These are phyloP conservation scores for Drosophila formosana DNA, from an alignment of 2,888 invertebrate genomes.

Conservation along the genomic window DNA sequence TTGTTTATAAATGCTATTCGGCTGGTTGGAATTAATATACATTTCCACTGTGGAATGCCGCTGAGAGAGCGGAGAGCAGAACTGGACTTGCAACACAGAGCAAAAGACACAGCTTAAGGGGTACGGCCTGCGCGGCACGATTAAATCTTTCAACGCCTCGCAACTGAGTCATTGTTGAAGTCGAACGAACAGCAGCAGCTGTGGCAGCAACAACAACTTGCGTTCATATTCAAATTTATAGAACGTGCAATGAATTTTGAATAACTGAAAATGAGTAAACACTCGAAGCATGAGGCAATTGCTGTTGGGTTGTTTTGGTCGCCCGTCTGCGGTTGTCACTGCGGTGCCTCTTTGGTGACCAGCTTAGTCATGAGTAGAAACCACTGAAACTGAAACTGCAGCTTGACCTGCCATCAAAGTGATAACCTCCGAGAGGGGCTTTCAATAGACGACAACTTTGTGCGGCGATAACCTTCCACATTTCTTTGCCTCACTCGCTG, in stretches of 20 bases:
- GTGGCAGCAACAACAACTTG: conserved; percentile 34
- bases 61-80: conserved; percentile 15
- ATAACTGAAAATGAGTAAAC: conserved; percentile 74
- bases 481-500: conserved; percentile 15
- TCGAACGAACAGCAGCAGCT: conserved; percentile 56
- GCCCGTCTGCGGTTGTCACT: conserved; percentile 9
- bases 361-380: conserved; percentile 72
- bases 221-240: conserved; percentile 81
- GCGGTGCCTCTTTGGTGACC: conserved; percentile 48
- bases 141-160: conserved; percentile 80
- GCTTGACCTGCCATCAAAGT: conserved; percentile 65
- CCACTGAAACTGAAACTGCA: conserved; percentile 33
- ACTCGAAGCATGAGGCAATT: conserved; percentile 58
- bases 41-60: conserved; percentile 8
- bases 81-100: conserved; percentile 51
- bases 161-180: conserved; percentile 75
- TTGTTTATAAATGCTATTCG: conserved; percentile 38
- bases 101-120: conserved; percentile 38
- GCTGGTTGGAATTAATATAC: background rate
- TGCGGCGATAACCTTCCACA: conserved; percentile 63
- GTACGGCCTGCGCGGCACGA: conserved; percentile 60
- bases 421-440: conserved; percentile 51
- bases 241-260: conserved; percentile 79
- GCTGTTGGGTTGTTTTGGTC: conserved; percentile 21
- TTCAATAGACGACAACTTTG: conserved; percentile 57